phyloP scores from a whole-genome alignment of 2,113 vertebrate species.

The Speoplatyrhinus poulsoni region DNA sequence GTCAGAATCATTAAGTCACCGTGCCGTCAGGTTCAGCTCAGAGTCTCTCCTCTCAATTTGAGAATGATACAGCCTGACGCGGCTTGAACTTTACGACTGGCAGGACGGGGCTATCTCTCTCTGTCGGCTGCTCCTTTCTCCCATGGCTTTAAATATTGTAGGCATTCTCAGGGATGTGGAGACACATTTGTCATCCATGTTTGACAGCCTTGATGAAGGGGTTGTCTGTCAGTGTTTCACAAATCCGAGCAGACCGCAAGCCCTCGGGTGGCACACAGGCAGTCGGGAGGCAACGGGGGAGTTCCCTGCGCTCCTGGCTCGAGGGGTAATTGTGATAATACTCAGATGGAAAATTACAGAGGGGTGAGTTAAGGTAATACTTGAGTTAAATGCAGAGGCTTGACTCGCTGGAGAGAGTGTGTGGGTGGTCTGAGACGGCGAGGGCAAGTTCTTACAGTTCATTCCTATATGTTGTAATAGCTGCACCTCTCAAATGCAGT shows the following conservation, averaged over 20 bases:
- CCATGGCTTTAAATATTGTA: conserved; percentile 72
- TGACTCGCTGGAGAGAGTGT: conserved; percentile 46
- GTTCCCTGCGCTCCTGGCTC: conserved; percentile 59
- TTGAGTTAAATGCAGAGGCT: conserved; percentile 65
- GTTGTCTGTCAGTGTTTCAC: conserved; percentile 71
- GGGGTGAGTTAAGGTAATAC: conserved; percentile 62
- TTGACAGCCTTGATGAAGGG: conserved; percentile 79
- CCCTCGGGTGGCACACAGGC: conserved; percentile 64
- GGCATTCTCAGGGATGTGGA: conserved; percentile 70
- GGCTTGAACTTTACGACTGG: conserved; percentile 67
- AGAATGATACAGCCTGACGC: conserved; percentile 70
- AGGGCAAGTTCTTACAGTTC: conserved; percentile 60
- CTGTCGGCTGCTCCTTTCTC: conserved; percentile 60
- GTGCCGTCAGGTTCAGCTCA: conserved; percentile 61
- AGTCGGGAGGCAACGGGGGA: conserved; percentile 41
- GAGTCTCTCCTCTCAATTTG: conserved; percentile 61
- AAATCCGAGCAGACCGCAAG: conserved; percentile 69
- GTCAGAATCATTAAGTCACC: conserved; percentile 73
- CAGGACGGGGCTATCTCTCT: conserved; percentile 59
- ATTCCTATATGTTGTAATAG: conserved; percentile 55
- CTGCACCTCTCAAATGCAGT: conserved; percentile 37
- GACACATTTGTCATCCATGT: conserved; percentile 75
- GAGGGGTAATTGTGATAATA: conserved; percentile 74
- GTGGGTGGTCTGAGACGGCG: conserved; percentile 69
- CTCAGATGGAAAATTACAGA: conserved; percentile 73